These are phyloP conservation scores for Helicolenus hilgendorfi DNA, from an alignment of 2,797 vertebrate species.

Conservation along the genomic window DNA sequence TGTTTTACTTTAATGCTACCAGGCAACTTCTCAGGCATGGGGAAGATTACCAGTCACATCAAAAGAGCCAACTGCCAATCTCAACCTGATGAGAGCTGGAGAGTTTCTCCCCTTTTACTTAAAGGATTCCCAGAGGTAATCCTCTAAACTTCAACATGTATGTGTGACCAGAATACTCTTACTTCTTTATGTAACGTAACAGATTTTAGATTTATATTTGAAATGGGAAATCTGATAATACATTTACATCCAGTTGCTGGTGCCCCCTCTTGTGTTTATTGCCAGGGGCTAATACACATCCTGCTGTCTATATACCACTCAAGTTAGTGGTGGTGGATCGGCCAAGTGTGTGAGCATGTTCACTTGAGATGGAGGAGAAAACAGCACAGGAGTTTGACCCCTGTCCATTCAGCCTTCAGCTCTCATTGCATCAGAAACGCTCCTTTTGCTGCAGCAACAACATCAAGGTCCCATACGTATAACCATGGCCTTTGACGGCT, in stretches of 20 bases:
- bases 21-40: constrained; percentile 30
- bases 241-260: background rate
- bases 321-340: background rate
- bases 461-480: constrained; percentile 26
- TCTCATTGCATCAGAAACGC: constrained; percentile 52
- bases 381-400: constrained; percentile 31
- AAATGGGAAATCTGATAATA: background rate
- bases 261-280: background rate
- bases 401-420: constrained; percentile 49
- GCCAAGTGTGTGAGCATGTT: background rate
- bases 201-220: background rate
- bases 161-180: constrained; percentile 34
- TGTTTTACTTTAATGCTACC: constrained; percentile 44
- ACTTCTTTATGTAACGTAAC: background rate
- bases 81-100: constrained; percentile 37
- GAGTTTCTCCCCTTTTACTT: constrained; percentile 32
- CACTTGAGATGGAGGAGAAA: constrained; percentile 14
- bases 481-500: constrained; percentile 35
- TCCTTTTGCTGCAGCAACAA: constrained; percentile 35
- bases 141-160: constrained; percentile 1
- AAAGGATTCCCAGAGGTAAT: constrained; percentile 30
- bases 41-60: constrained; percentile 62
- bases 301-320: background rate
- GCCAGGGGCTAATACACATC: constrained; percentile 4
- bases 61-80: constrained; percentile 47